Base-by-base conservation (phyloP, 2,888 invertebrate species). In the Acleris sparsana region DNA sequence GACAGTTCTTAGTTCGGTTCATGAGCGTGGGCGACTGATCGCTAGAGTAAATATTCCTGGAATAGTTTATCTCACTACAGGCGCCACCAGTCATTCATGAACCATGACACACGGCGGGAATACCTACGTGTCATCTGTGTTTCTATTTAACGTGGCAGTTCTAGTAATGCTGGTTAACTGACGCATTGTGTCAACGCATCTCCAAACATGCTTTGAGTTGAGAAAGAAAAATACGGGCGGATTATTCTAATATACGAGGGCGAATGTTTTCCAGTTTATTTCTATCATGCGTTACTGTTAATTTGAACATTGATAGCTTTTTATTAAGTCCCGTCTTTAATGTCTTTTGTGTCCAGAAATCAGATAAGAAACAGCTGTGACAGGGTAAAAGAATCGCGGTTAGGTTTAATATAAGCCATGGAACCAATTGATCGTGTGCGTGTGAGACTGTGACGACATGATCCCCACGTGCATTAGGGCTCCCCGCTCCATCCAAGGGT, bases 401-500 rank as follows among this genome's bases (percentile, higher is more conserved):
- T 57, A 22, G 7, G 5, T n/a, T 25, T 39, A 25, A 9, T 60
- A 22, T 51, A 63, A 39, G 44, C 59, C 25, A 63, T 64, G 59
- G 64, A 66, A 57, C 4, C n/a, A 25, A 49, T 57, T 25, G 52
- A 52, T 9, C 55, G 51, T 67, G 61, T 63, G 53, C 60, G 53
- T 56, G 67, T 66, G 69, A 65, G 71, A 71, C 63, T 70, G 77
- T 82, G 79, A 82, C 77, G 84, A 70, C 70, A 94, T 94, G 94
- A 94, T 94, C 87, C 94, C 95, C 53, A 95, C 95, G 76, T 96
- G 96, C 82, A 95, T 96, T 75, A 91, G 95, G 81, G 95, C 95
- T 55, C 94, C 95, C 73, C 94, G 95, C 72, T 93, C 94, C 72
- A 94, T 94, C 79, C 96, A 96, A 87, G 96, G 96, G 77, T 96